Evolutionary conservation across 2,888 invertebrate species (phyloP).

Genomic region (Aphidius colemani): DNA sequence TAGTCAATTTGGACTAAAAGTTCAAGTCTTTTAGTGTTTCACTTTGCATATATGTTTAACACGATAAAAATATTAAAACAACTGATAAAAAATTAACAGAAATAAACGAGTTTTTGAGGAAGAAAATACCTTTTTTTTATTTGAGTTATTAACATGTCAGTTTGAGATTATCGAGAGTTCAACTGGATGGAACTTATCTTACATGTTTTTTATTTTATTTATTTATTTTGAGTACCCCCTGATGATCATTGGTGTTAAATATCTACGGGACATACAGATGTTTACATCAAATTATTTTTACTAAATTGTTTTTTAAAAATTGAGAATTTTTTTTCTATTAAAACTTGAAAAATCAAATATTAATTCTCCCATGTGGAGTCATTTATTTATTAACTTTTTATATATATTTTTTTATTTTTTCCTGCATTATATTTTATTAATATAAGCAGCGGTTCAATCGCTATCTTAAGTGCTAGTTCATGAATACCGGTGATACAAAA

Average conservation of each 20-base stretch:
- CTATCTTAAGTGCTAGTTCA: constrained; percentile 26
- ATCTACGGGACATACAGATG: neutral
- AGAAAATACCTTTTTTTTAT: too few species aligned
- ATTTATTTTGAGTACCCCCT: neutral
- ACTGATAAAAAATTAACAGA: too few species aligned
- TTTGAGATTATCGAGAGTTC: too few species aligned
- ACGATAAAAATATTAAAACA: too few species aligned
- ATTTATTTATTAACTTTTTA: constrained; percentile 15
- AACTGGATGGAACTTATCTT: too few species aligned
- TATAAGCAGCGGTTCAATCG: neutral
- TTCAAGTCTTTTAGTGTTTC: too few species aligned
- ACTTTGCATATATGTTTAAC: too few species aligned
- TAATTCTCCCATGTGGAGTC: neutral
- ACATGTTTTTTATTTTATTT: too few species aligned
- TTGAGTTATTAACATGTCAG: too few species aligned
- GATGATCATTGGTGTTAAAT: neutral
- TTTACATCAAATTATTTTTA: too few species aligned
- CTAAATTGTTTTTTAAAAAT: neutral
- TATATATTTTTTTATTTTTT: constrained; percentile 9
- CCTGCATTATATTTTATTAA: constrained; percentile 10
- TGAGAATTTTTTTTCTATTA: neutral
- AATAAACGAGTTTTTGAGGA: too few species aligned
- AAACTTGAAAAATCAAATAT: neutral
- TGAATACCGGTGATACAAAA: constrained; percentile 19
- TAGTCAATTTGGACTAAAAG: too few species aligned